Percentiles rank a stretch among this genome's conserved stretches.
phyloP scores from a whole-genome alignment of 2,797 vertebrate genomes.

The Halcyon badia region DNA sequence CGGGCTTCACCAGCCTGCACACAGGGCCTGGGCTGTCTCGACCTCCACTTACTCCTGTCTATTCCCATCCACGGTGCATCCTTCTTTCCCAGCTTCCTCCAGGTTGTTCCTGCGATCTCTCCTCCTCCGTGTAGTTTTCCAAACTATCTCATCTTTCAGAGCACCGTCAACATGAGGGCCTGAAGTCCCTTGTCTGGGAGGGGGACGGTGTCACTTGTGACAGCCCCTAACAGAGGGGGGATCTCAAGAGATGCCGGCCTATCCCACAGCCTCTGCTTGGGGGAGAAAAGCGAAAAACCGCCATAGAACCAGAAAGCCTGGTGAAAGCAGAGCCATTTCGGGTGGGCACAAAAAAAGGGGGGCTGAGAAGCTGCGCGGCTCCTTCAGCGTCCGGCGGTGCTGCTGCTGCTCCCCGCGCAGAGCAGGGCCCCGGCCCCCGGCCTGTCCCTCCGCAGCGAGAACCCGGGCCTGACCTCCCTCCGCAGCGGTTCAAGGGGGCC shows the following conservation, averaged over 20 bases:
- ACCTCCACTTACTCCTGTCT: not conserved
- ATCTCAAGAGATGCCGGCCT: no score
- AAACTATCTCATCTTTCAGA: not conserved
- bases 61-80: not conserved
- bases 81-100: not conserved
- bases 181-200: rapidly evolving
- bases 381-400: not conserved
- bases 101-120: no score
- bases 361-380: not conserved
- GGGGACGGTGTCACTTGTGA: rapidly evolving
- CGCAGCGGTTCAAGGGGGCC: rapidly evolving
- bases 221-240: rapidly evolving
- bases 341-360: no score
- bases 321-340: rapidly evolving
- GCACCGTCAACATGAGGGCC: not conserved
- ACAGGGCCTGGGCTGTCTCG: rapidly evolving
- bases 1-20: not conserved
- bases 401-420: no score
- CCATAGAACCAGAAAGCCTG: rapidly evolving
- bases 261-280: not conserved
- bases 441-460: not conserved
- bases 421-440: not conserved
- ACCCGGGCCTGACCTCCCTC: rapidly evolving
- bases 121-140: not conserved
- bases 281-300: not conserved